phyloP scores from a whole-genome alignment of 2,113 vertebrate species.

The Esox niger region DNA sequence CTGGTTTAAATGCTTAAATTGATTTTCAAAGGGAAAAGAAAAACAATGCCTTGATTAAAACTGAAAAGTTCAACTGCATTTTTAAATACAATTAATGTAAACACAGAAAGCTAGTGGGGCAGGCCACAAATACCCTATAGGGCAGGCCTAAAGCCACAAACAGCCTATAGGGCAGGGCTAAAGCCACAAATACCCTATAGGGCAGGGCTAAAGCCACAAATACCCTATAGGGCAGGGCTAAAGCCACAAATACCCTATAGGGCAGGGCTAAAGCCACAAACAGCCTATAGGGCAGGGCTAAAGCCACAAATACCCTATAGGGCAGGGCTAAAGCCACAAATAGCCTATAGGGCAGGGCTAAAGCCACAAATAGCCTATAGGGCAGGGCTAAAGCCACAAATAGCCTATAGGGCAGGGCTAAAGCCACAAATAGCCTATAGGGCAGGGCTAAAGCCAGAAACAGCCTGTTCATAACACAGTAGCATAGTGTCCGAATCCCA shows the following conservation, averaged over 20 bases:
- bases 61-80: neutral
- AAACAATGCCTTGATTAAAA: neutral
- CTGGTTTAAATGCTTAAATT: neutral
- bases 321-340: neutral
- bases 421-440: neutral
- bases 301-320: too few species aligned
- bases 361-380: neutral
- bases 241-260: neutral
- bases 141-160: neutral
- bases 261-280: neutral
- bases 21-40: neutral
- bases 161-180: too few species aligned
- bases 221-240: neutral
- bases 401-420: neutral
- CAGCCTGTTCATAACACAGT: too few species aligned
- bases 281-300: too few species aligned
- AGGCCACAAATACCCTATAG: neutral
- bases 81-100: neutral
- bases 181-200: too few species aligned
- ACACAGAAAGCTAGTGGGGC: too few species aligned
- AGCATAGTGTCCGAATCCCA: slow-evolving; percentile 1
- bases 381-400: too few species aligned
- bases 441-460: too few species aligned
- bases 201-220: neutral
- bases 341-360: neutral